Conservation (phyloP, 1,140 invertebrate species). For the Zaprionus kolodkinae region DNA sequence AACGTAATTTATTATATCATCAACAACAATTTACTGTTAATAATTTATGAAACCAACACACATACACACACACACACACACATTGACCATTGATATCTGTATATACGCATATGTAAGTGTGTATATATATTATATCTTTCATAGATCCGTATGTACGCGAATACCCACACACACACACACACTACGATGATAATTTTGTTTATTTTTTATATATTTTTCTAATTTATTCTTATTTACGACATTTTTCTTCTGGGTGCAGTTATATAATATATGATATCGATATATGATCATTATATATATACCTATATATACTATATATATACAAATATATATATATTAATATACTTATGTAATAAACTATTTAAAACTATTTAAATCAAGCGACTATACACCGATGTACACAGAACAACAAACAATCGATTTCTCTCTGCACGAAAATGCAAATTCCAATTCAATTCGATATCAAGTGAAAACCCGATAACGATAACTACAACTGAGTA, state of each 20-base stretch:
- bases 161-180: constrained; percentile 35
- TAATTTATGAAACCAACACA: constrained; percentile 71
- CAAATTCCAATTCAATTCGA: not conserved
- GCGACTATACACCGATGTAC: constrained; percentile 3
- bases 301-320: not conserved
- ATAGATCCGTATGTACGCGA: constrained; percentile 23
- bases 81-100: constrained; percentile 80
- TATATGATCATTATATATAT: constrained; percentile 26
- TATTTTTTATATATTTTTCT: constrained; percentile 68
- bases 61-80: constrained; percentile 36
- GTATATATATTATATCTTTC: constrained; percentile 22
- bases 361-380: constrained; percentile 63
- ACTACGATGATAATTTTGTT: constrained; percentile 59
- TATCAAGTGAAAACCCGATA: constrained; percentile 15
- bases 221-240: constrained; percentile 51
- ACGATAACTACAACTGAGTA: constrained; percentile 46
- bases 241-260: constrained; percentile 69
- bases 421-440: not conserved
- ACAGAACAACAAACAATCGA: not conserved
- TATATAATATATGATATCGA: constrained; percentile 57
- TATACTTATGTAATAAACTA: constrained; percentile 45
- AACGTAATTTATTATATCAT: constrained; percentile 73
- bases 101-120: constrained; percentile 59
- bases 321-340: constrained; percentile 26
- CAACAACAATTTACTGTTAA: constrained; percentile 70